A percentile compares a stretch with the other conserved stretches of the same genome.
Conservation (phyloP, 1,140 invertebrate species). For the Odontomachus brunneus region DNA sequence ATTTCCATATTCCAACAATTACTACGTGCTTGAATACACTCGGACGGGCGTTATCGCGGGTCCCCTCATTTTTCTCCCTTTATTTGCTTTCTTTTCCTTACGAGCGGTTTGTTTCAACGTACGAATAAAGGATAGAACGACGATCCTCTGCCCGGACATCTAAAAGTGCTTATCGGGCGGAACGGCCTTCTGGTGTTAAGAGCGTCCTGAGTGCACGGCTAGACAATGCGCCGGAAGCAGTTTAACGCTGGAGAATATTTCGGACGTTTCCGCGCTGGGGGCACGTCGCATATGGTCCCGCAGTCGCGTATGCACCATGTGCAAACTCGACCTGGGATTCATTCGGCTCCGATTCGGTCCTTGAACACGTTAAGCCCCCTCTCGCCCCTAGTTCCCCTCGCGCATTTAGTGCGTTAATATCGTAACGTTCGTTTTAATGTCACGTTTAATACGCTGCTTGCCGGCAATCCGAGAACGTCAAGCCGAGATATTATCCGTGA, state of each 20-base stretch:
- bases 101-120: no score
- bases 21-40: no score
- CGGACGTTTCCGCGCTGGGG: background rate
- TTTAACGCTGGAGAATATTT: constrained; percentile 19
- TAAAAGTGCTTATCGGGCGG: background rate
- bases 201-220: background rate
- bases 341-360: background rate
- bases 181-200: background rate
- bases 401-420: no score
- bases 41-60: no score
- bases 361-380: background rate
- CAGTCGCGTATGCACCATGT: background rate
- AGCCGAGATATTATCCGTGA: no score
- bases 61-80: no score
- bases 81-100: no score
- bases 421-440: no score
- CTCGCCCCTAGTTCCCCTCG: no score
- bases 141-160: background rate
- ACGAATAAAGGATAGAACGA: background rate
- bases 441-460: no score
- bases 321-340: background rate
- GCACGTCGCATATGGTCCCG: background rate
- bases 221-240: constrained; percentile 25
- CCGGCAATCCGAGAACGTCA: no score
- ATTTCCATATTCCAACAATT: no score